A percentile compares a stretch with the other conserved stretches of the same genome.
These are phyloP conservation scores for Melanotaenia maccullochi DNA, from an alignment of 2,797 vertebrate genomes.

Conservation along the genomic window DNA sequence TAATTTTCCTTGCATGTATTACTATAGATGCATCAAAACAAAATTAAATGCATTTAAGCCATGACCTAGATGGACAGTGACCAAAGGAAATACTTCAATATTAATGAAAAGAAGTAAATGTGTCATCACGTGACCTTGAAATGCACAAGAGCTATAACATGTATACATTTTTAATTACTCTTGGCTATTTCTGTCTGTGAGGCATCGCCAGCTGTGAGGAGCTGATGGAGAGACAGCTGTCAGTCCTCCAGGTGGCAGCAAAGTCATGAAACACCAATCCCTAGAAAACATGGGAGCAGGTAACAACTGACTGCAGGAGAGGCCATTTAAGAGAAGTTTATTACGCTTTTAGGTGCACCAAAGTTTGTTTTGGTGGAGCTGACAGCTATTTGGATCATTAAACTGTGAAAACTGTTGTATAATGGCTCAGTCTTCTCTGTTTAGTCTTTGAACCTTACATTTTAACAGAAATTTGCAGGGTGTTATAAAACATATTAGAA, in stretches of 20 bases:
- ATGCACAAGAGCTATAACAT: background rate
- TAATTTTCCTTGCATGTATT: background rate
- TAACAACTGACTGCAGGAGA: background rate
- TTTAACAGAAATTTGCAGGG: no score
- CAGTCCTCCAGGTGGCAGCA: conserved; percentile 71
- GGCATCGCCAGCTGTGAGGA: background rate
- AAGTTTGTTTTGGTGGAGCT: background rate
- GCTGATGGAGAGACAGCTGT: background rate
- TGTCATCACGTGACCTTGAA: background rate
- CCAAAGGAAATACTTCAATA: no score
- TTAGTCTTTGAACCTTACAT: no score
- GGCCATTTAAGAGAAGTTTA: background rate
- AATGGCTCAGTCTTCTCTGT: no score
- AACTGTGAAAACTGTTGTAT: no score
- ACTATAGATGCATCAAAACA: background rate
- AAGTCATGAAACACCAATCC: conserved; percentile 31
- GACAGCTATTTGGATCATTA: no score
- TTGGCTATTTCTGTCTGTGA: background rate
- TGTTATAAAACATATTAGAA: no score
- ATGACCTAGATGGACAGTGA: no score
- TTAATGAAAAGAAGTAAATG: background rate
- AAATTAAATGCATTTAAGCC: background rate
- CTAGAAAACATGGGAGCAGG: background rate
- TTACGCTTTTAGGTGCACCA: background rate
- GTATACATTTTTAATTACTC: background rate